phyloP scores from a whole-genome alignment of 1,140 invertebrate genomes.

The Elymnias hypermnestra region DNA sequence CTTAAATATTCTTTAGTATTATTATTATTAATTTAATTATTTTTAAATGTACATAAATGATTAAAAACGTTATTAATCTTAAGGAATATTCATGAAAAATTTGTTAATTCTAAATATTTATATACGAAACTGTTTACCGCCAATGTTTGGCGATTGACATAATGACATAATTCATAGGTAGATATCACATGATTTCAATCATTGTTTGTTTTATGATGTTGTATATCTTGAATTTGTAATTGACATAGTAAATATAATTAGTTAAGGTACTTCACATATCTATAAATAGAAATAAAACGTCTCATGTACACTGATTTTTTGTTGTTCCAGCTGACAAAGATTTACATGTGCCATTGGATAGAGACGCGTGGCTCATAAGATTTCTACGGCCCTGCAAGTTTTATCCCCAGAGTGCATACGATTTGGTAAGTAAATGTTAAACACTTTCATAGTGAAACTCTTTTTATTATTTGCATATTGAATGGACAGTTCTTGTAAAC shows the following conservation, averaged over 20 bases:
- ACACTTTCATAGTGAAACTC: background rate
- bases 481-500: no score
- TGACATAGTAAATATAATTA: background rate
- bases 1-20: no score
- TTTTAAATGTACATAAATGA: no score
- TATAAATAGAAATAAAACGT: background rate
- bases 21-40: no score
- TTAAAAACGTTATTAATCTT: no score
- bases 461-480: no score
- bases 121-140: no score
- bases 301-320: conserved; percentile 7
- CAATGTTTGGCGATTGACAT: no score
- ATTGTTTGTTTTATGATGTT: no score
- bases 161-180: background rate
- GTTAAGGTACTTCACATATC: background rate
- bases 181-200: background rate
- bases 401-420: conserved; percentile 85
- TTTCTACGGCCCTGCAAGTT: conserved; percentile 88
- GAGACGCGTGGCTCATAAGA: conserved; percentile 84
- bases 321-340: conserved; percentile 81
- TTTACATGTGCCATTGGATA: conserved; percentile 81
- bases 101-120: no score
- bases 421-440: conserved; percentile 77
- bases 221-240: no score
- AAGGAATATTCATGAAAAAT: no score